phyloP scores from a whole-genome alignment of 2,888 invertebrate species.

The Prosopocoilus inquinatus region DNA sequence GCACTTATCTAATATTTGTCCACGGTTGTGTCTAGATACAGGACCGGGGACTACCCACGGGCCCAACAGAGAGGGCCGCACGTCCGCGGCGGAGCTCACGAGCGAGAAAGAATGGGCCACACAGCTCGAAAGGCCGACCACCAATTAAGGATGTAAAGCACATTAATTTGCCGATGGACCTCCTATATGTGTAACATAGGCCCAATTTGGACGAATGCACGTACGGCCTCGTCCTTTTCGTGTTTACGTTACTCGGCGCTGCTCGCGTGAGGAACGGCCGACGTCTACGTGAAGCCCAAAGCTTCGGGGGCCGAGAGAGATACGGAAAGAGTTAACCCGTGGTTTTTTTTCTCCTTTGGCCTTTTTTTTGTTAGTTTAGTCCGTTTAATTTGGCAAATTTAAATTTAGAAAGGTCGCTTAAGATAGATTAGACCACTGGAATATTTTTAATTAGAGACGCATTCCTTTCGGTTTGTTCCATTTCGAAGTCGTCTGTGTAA shows the following conservation, averaged over 20 bases:
- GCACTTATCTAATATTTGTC: conserved; percentile 52
- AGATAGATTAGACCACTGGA: conserved; percentile 26
- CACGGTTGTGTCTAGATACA: conserved; percentile 46
- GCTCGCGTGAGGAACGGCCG: conserved; percentile 10
- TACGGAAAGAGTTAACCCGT: conserved; percentile 26
- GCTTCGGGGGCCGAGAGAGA: conserved; percentile 12
- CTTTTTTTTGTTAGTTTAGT: conserved; percentile 29
- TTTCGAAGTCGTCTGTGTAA: too few species aligned
- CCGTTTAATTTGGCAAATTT: conserved; percentile 32
- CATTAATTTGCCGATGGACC: conserved; percentile 52
- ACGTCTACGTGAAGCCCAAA: conserved; percentile 1
- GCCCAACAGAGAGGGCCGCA: conserved; percentile 32
- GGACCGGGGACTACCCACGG: conserved; percentile 35
- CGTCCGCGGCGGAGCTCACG: neutral
- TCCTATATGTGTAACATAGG: conserved; percentile 43
- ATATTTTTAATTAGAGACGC: conserved; percentile 10
- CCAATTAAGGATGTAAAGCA: conserved; percentile 53
- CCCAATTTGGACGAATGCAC: conserved; percentile 21
- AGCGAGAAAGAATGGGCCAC: conserved; percentile 42
- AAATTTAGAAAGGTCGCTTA: conserved; percentile 27
- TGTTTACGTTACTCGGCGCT: neutral
- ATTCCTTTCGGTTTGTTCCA: neutral
- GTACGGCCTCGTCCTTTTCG: conserved; percentile 14
- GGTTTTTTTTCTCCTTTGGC: conserved; percentile 4
- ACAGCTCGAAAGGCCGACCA: conserved; percentile 46